Base-by-base conservation (phyloP, 2,113 vertebrate genomes). In the Eptesicus fuscus region DNA sequence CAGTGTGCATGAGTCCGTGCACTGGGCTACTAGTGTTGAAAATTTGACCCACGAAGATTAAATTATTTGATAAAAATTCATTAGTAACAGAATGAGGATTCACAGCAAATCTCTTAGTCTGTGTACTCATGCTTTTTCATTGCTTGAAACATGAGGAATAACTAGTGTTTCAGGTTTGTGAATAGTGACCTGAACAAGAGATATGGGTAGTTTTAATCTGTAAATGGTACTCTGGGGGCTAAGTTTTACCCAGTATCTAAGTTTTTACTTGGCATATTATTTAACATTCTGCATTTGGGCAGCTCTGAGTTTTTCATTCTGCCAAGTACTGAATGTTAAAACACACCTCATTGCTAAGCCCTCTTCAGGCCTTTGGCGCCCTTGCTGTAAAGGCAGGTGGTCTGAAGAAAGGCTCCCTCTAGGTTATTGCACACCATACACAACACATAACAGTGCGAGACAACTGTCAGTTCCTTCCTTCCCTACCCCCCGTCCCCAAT, bases 341-440 rank as follows among this genome's bases (percentile, higher is more conserved):
- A 90, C 69, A 84, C 79, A 94, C 96, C 84, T 97, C 88, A 74
- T 70, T 95, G 92, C 76, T 94, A 83, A 97, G 94, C 82, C 76
- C 83, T 97, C 91, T 96, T 95, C 86, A 42, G 96, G 92, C 95
- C 97, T 94, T 97, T 97, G 96, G 96, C 96, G 7, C 91, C 79
- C 76, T 84, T 74, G 61, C 90, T 92, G 77, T 95, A 97, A 93
- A 96, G 95, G 96, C 97, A 98, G 97, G 98, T 98, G 98, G 97
- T 95, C 96, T 96, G 91, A 97, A 97, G 95, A 91, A 96, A 97
- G 91, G 63, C 69, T 92, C 80, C 96, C 97, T 96, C 88, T 85
- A 94, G 97, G 97, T 96, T 96, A 85, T 88, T 96, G 90, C 96
- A 95, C 93, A 80, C 2, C 6, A 22, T 91, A 95, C 84, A 93